phyloP scores from a whole-genome alignment of 2,797 vertebrate species.

The Anabas testudineus region DNA sequence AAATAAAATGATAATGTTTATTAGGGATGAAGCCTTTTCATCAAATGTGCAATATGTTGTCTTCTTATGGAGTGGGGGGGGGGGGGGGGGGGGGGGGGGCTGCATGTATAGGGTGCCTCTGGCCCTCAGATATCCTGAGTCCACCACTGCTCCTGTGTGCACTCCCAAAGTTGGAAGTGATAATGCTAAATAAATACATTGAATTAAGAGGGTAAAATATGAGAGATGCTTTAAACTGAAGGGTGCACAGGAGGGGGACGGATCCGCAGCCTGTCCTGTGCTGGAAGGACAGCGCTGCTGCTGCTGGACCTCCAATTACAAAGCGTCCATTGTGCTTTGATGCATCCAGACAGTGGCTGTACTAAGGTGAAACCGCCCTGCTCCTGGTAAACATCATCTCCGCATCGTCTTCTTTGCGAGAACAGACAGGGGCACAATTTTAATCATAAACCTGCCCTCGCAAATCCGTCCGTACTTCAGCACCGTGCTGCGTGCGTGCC shows the following conservation, averaged over 20 bases:
- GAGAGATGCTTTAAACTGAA: neutral
- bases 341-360: constrained; percentile 26
- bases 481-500: constrained; percentile 45
- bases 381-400: constrained; percentile 3
- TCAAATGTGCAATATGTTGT: too few relatives aligned
- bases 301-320: constrained; percentile 15
- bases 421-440: constrained; percentile 41
- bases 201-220: neutral
- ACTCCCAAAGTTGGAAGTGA: neutral
- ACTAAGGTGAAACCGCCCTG: constrained; percentile 18
- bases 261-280: constrained; percentile 15
- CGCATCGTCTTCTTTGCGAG: constrained; percentile 17
- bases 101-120: too few relatives aligned
- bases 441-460: constrained; percentile 59
- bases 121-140: neutral
- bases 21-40: too few relatives aligned
- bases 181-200: neutral
- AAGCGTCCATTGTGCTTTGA: constrained; percentile 10
- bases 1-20: too few relatives aligned
- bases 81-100: too few relatives aligned
- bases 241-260: neutral
- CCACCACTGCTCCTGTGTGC: neutral
- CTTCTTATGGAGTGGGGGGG: too few relatives aligned
- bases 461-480: constrained; percentile 56
- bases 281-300: constrained; percentile 12